Conservation (phyloP, 2,888 invertebrate species). For the Drosophila trichaetosa region DNA sequence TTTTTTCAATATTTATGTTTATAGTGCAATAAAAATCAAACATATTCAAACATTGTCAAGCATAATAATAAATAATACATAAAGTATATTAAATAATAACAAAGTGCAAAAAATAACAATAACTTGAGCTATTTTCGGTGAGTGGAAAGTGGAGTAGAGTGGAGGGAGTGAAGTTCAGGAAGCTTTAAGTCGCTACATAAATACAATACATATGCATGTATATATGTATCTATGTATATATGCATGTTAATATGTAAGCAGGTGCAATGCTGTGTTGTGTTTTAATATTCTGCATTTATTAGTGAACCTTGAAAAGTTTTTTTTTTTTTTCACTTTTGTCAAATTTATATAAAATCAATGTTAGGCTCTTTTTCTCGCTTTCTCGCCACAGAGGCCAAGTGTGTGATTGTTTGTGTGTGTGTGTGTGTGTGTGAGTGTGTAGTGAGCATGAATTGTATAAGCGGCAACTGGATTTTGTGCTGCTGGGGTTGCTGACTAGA, state of each 20-base stretch:
- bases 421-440: background rate
- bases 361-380: conserved; percentile 51
- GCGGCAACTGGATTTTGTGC: conserved; percentile 12
- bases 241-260: background rate
- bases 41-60: background rate
- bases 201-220: conserved; percentile 4
- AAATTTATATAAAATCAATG: conserved; percentile 74
- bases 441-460: conserved; percentile 36
- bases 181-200: conserved; percentile 19
- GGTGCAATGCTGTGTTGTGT: conserved; percentile 24
- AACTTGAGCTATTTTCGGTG: conserved; percentile 30
- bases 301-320: conserved; percentile 62
- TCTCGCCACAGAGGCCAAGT: conserved; percentile 17
- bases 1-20: conserved; percentile 29
- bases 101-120: background rate
- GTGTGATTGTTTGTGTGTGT: background rate
- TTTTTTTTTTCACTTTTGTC: conserved; percentile 30
- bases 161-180: background rate
- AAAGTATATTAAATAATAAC: conserved; percentile 13
- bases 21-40: conserved; percentile 22
- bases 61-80: conserved; percentile 1
- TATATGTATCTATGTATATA: conserved; percentile 2
- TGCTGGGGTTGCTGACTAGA: conserved; percentile 39
- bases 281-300: conserved; percentile 36
- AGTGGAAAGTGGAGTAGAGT: conserved; percentile 25